Evolutionary conservation across 2,888 invertebrate species (phyloP).

Genomic region (Arge pagana): DNA sequence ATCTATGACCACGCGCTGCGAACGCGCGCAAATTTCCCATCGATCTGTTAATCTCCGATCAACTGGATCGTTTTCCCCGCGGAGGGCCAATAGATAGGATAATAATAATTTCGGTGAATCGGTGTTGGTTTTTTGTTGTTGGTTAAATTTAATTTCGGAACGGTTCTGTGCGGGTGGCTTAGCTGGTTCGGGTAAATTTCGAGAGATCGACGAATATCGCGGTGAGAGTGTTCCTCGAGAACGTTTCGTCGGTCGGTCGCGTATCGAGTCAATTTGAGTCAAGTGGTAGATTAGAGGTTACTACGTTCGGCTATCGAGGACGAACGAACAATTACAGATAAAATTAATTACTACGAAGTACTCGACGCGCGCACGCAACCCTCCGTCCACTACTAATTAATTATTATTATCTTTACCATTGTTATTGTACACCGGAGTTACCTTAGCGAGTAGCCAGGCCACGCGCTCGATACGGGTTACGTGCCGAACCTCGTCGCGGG

Average conservation of each 20-base stretch:
- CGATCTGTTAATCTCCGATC: too few species aligned
- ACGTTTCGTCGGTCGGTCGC: slow-evolving; percentile 13
- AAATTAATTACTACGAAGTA: slow-evolving; percentile 14
- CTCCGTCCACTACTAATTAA: slow-evolving; percentile 17
- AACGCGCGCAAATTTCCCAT: too few species aligned
- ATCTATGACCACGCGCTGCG: too few species aligned
- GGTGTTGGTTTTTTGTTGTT: too few species aligned
- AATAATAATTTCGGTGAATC: too few species aligned
- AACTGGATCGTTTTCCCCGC: too few species aligned
- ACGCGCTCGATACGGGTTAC: not conserved
- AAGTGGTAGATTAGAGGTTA: slow-evolving; percentile 22
- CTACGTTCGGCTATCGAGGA: slow-evolving; percentile 15
- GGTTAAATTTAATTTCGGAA: too few species aligned
- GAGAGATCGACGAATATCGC: too few species aligned
- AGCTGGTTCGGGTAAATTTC: too few species aligned
- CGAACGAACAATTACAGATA: slow-evolving; percentile 20
- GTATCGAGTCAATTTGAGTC: slow-evolving; percentile 18
- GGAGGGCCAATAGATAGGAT: too few species aligned
- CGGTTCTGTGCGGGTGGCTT: too few species aligned
- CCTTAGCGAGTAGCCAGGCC: slow-evolving; percentile 2
- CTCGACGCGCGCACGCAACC: slow-evolving; percentile 11
- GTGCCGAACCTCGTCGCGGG: not conserved
- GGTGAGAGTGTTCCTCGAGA: too few species aligned
- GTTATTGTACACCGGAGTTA: slow-evolving; percentile 4
- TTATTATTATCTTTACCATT: slow-evolving; percentile 18